Base-by-base conservation (phyloP, 2,797 vertebrate species). In the Acridotheres tristis region DNA sequence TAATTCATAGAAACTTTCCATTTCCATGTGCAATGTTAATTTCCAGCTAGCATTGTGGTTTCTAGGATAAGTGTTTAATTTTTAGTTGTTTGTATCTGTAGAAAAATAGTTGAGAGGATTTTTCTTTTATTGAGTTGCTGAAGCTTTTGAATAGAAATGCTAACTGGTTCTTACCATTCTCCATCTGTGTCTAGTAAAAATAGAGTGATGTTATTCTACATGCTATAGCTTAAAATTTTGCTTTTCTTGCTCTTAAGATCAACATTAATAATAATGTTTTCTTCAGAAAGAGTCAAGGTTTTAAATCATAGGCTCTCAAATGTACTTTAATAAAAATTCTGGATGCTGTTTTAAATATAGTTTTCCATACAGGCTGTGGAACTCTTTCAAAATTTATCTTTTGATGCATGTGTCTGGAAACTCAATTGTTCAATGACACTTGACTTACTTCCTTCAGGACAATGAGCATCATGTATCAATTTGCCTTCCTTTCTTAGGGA, bases 1-100 rank as follows among this genome's bases (percentile, higher is more conserved):
- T 86, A 78, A 91, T 81, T 96, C 76, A 81, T 48, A 86, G 80
- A 73, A 95, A 47, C 53, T 91, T 92, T 47, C 38, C 4, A 14
- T 89, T 95, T 94, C 69, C 38, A 16, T 26, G 42, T 43, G 66
- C 48, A 67, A 1, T 84, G 48, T 84, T 85, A 62, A 53, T 83
- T 93, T 95, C 42, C 62, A 93, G 79, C 72, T 88, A 91, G 34
- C 51, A 34, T n/a, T 69, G 86, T 88, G 71, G 29, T 74, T 91
- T 95, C 58, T 91, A 62, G 61, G 81, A 43, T 62, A 74, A 94
- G 72, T 47, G 58, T 78, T 93, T 66, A 78, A 55, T 38, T 93
- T 96, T 94, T 3, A 66, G 32, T 72, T 86, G 29, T 78, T 69
- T 20, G 0, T 75, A 81, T 81, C 40, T 86, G 43, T 40, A 83